These are phyloP conservation scores for Esperia sulphurella DNA, from an alignment of 2,888 invertebrate genomes.

Conservation along the genomic window DNA sequence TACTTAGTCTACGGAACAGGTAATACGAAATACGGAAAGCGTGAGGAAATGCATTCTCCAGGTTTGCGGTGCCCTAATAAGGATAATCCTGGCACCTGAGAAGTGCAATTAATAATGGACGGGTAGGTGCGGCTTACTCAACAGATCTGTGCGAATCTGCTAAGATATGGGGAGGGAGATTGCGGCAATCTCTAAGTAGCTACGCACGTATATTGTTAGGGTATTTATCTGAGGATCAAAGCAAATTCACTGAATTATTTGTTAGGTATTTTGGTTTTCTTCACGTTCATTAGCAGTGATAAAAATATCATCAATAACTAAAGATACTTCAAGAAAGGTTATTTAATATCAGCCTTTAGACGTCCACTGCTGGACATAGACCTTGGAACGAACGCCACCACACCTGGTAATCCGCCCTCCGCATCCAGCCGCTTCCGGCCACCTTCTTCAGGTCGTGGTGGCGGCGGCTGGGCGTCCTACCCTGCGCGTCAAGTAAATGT, in stretches of 20 bases:
- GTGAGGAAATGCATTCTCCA: conserved; percentile 49
- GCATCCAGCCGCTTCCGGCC: no score
- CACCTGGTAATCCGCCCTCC: no score
- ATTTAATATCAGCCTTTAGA: no score
- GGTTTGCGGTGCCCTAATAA: conserved; percentile 66
- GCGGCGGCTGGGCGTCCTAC: no score
- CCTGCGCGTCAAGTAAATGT: no score
- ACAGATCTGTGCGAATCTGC: conserved; percentile 41
- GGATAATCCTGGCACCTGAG: conserved; percentile 74
- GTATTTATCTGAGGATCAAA: not conserved
- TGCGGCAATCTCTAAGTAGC: not conserved
- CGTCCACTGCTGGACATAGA: no score
- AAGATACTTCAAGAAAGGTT: no score
- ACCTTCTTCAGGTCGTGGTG: no score
- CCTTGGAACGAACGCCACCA: no score
- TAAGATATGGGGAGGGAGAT: conserved; percentile 3
- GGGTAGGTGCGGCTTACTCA: conserved; percentile 29
- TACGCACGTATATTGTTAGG: not conserved
- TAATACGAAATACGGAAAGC: conserved; percentile 12
- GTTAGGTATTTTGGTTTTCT: not conserved
- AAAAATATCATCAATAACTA: no score
- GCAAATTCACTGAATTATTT: not conserved
- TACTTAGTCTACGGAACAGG: no score
- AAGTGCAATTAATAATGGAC: conserved; percentile 76
- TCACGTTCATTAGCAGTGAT: no score